Conservation (phyloP, 35 echinoderm and acorn worm species). For the Holothuria glaberrima region DNA sequence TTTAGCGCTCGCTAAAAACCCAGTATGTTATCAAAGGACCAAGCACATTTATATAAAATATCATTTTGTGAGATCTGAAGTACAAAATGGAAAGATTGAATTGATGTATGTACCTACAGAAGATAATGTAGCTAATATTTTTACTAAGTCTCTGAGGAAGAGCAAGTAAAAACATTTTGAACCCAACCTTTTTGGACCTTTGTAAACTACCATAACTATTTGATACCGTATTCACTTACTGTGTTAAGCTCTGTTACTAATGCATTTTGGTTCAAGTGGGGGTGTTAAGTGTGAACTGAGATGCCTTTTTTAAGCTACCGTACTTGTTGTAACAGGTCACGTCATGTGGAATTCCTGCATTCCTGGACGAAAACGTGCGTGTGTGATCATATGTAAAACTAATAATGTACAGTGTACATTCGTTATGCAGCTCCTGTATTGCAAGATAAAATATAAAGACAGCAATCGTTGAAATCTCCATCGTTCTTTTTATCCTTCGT, state of each 20-base stretch:
- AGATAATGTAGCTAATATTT: constrained; percentile 46
- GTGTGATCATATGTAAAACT: too few species aligned
- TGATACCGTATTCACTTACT: neutral
- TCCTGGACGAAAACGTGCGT: neutral
- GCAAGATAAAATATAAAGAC: too few species aligned
- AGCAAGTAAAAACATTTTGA: constrained; percentile 40
- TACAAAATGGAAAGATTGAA: constrained; percentile 46
- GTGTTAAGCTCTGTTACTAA: constrained; percentile 36
- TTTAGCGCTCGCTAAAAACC: constrained; percentile 43
- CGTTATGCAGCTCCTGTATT: too few species aligned
- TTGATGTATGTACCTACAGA: constrained; percentile 43
- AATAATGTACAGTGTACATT: too few species aligned
- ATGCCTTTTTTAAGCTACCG: too few species aligned
- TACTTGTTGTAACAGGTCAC: too few species aligned
- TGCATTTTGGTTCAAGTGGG: constrained; percentile 47
- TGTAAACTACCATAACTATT: neutral
- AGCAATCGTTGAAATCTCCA: too few species aligned
- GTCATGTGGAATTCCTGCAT: too few species aligned
- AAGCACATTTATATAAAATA: constrained; percentile 64
- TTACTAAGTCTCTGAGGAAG: constrained; percentile 48
- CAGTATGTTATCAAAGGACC: constrained; percentile 44
- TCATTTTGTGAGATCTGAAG: constrained; percentile 50
- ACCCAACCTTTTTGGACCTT: constrained; percentile 26
- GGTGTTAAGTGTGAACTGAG: too few species aligned
- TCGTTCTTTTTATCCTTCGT: too few species aligned